Conservation (phyloP, 2,113 vertebrate species). For the Ramphastos sulfuratus region DNA sequence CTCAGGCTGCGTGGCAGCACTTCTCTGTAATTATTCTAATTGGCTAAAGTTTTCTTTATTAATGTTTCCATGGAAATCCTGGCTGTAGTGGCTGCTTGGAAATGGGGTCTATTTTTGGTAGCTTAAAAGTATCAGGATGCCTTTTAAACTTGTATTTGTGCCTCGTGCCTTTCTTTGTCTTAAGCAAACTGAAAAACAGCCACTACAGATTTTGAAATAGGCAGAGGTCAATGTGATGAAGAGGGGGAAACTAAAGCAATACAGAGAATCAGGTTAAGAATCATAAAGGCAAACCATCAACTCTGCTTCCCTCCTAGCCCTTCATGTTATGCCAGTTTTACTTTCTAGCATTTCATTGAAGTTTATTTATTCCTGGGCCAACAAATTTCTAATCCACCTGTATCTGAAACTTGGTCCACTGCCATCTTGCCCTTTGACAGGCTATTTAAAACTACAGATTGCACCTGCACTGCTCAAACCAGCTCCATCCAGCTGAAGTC, state of each 20-base stretch:
- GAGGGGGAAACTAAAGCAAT: neutral
- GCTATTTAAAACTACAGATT: neutral
- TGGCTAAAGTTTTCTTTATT: conserved; percentile 11
- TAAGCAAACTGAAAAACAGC: neutral
- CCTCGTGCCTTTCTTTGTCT: neutral
- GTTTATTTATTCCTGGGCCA: neutral
- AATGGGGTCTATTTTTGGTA: neutral
- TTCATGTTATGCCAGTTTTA: neutral
- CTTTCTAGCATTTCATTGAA: neutral
- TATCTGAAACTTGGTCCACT: neutral
- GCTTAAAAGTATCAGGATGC: neutral
- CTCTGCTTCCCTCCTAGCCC: no score
- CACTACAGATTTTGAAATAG: neutral
- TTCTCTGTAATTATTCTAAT: neutral
- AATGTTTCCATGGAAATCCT: conserved; percentile 29
- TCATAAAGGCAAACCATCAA: neutral
- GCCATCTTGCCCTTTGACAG: neutral
- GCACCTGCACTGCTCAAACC: accelerated
- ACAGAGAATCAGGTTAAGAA: neutral
- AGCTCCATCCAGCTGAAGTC: neutral
- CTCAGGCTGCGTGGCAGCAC: neutral
- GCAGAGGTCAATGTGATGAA: neutral
- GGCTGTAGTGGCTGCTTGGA: neutral
- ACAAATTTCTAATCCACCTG: neutral
- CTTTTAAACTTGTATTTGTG: neutral